Evolutionary conservation across 2,888 invertebrate genomes (phyloP).

Genomic region (Erpobdella octoculata): DNA sequence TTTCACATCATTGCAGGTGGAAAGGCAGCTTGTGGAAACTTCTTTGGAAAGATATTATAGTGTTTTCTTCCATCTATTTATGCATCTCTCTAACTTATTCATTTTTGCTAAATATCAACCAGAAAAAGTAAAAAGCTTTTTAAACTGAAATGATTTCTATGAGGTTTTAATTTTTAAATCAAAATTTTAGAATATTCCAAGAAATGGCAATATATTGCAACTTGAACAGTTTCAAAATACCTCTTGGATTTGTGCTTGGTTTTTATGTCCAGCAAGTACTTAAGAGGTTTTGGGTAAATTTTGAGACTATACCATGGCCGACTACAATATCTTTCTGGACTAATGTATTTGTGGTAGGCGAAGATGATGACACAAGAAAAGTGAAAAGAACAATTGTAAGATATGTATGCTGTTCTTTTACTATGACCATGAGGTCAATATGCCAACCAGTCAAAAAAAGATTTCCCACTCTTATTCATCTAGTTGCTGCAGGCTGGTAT

Average conservation of each 20-base stretch:
- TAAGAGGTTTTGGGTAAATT: background rate
- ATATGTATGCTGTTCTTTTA: slow-evolving; percentile 18
- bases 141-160: background rate
- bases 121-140: background rate
- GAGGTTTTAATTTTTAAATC: background rate
- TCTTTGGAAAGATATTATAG: slow-evolving; percentile 16
- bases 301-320: slow-evolving; percentile 14
- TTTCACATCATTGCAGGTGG: slow-evolving; percentile 20
- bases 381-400: slow-evolving; percentile 10
- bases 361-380: slow-evolving; percentile 13
- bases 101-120: background rate
- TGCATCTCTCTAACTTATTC: slow-evolving; percentile 6
- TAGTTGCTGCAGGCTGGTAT: slow-evolving; percentile 6
- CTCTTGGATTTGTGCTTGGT: slow-evolving; percentile 12
- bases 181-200: background rate
- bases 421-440: slow-evolving; percentile 4
- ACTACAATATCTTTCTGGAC: background rate
- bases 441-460: slow-evolving; percentile 21
- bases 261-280: slow-evolving; percentile 19
- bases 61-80: slow-evolving; percentile 4
- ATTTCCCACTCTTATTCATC: slow-evolving; percentile 18
- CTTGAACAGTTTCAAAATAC: slow-evolving; percentile 6
- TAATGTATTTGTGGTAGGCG: slow-evolving; percentile 6
- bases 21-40: slow-evolving; percentile 25
- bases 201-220: slow-evolving; percentile 17